Percentiles rank a stretch among this genome's conserved stretches.
phyloP scores from a whole-genome alignment of 2,113 vertebrate genomes.

The Brienomyrus brachyistius region DNA sequence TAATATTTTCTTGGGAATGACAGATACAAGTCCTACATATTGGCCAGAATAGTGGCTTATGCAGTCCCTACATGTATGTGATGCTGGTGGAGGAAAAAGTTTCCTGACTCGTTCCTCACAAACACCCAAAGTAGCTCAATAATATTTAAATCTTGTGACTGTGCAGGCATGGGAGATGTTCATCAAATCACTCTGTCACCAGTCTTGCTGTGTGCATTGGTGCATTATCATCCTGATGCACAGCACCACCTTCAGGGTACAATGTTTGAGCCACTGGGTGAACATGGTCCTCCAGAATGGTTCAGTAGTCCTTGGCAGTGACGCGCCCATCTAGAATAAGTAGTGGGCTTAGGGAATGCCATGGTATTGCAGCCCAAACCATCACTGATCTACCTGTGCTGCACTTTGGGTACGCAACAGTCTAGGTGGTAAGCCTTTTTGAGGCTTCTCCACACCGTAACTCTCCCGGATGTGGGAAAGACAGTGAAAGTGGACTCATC shows the following conservation, averaged over 20 bases:
- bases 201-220: neutral
- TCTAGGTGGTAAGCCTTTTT: neutral
- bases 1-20: neutral
- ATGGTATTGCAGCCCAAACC: neutral
- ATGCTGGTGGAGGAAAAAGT: neutral
- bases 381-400: neutral
- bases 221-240: neutral
- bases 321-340: neutral
- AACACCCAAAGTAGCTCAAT: neutral
- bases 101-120: neutral
- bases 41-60: neutral
- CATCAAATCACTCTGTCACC: neutral
- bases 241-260: neutral
- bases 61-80: neutral
- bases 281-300: neutral
- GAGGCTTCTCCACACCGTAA: neutral
- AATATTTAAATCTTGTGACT: neutral
- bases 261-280: neutral
- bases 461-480: neutral
- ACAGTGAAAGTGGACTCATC: neutral
- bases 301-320: neutral
- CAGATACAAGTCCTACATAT: neutral
- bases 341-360: neutral
- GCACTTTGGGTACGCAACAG: neutral
- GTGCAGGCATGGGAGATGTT: neutral